Conservation (phyloP, 2,797 vertebrate species). For the Pampus argenteus region DNA sequence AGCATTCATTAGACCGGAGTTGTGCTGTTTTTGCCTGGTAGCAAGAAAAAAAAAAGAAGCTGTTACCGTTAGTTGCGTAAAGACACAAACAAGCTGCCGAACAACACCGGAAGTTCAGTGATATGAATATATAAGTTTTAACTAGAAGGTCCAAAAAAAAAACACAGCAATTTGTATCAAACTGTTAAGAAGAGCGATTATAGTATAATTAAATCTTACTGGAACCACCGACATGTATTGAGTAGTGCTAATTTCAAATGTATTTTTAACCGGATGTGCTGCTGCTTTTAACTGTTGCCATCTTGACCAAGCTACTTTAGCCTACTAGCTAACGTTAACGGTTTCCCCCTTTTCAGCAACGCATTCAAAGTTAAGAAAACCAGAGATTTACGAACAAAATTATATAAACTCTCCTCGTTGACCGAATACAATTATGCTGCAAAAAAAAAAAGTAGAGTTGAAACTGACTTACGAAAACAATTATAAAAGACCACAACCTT, state of each 20-base stretch:
- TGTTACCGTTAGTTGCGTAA: conserved; percentile 31
- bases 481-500: not conserved
- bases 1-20: not conserved
- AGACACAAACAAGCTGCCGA: conserved; percentile 2
- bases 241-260: not conserved
- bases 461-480: not conserved
- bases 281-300: conserved; percentile 4
- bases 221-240: not conserved
- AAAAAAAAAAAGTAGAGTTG: not conserved
- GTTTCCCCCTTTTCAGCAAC: not conserved
- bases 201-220: fast-evolving
- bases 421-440: not conserved
- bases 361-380: not conserved
- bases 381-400: not conserved
- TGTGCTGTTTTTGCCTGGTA: not conserved
- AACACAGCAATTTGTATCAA: fast-evolving
- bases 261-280: conserved; percentile 53
- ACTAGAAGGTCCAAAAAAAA: conserved; percentile 1
- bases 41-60: not conserved
- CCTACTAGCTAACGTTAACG: conserved; percentile 29
- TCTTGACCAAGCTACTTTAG: conserved; percentile 26
- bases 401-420: fast-evolving
- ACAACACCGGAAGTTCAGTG: conserved; percentile 55
- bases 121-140: conserved; percentile 60
- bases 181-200: fast-evolving